Conservation (phyloP, 1,140 invertebrate species). For the Scaptomyza montana region DNA sequence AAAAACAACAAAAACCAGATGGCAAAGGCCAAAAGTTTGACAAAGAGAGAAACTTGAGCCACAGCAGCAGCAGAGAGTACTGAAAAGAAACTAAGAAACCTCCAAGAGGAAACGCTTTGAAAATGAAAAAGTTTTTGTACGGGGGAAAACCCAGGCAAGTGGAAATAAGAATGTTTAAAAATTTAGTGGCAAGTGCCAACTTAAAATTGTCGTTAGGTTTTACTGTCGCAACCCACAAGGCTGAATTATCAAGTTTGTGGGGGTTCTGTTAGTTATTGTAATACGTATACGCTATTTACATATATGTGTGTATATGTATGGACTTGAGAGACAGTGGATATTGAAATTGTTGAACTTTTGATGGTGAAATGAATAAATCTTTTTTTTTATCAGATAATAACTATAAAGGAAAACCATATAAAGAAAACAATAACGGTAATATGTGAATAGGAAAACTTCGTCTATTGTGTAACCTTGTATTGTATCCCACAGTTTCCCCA, state of each 20-base stretch:
- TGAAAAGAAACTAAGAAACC: conserved; percentile 50
- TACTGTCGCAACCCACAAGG: conserved; percentile 21
- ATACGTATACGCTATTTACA: background rate
- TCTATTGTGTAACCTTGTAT: too few species aligned
- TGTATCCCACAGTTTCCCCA: background rate
- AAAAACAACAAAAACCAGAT: conserved; percentile 31
- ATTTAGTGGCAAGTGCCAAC: conserved; percentile 38
- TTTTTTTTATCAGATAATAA: background rate
- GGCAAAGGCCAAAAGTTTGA: conserved; percentile 66
- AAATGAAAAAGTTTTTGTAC: conserved; percentile 31
- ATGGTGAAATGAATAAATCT: background rate
- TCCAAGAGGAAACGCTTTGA: conserved; percentile 31
- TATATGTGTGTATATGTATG: background rate
- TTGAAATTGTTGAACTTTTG: background rate
- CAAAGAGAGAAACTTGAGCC: conserved; percentile 58
- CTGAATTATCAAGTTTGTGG: conserved; percentile 32
- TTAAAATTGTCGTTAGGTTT: conserved; percentile 41
- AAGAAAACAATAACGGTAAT: too few species aligned
- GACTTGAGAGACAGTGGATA: conserved; percentile 11
- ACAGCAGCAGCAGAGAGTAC: background rate
- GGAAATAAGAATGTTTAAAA: conserved; percentile 43
- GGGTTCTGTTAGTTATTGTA: conserved; percentile 21
- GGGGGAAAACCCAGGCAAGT: conserved; percentile 22
- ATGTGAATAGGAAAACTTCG: too few species aligned
- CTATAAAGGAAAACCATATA: background rate